Evolutionary conservation across 1,140 invertebrate species (phyloP).

Genomic region (Sipha flava): DNA sequence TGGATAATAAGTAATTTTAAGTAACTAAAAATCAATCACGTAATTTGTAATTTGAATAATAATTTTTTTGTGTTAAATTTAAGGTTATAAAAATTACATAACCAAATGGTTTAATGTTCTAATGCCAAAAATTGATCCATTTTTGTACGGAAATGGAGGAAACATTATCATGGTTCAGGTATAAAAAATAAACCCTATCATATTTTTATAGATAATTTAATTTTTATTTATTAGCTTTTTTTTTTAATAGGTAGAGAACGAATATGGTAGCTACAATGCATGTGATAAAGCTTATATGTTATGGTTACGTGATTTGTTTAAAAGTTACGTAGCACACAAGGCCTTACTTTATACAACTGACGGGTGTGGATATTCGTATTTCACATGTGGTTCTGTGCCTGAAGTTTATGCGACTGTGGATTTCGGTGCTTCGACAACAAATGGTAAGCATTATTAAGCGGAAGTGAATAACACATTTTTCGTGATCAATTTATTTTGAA

Average conservation of each 20-base stretch:
- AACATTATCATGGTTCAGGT: constrained; percentile 77
- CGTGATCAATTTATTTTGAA: background rate
- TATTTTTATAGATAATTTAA: background rate
- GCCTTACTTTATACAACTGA: constrained; percentile 79
- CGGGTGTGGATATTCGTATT: constrained; percentile 46
- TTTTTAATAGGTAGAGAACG: constrained; percentile 71
- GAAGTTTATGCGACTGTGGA: constrained; percentile 64
- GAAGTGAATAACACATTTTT: background rate
- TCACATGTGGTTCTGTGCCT: constrained; percentile 58
- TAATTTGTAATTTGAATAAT: no score
- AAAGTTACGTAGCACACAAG: constrained; percentile 52
- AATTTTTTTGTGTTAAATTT: constrained; percentile 34
- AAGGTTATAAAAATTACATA: constrained; percentile 54
- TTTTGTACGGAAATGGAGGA: constrained; percentile 65
- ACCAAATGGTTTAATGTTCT: constrained; percentile 54
- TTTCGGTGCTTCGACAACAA: constrained; percentile 51
- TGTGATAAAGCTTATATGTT: constrained; percentile 62
- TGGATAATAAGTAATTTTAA: no score
- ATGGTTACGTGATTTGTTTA: constrained; percentile 55
- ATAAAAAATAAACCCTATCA: constrained; percentile 41
- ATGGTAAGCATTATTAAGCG: background rate
- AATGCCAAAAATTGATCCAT: constrained; percentile 50
- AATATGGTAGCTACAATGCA: constrained; percentile 73
- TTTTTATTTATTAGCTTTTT: background rate
- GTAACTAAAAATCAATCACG: no score